Conservation (phyloP, 64 coral and sea anemone genomes). For the Cladopsammia gracilis region DNA sequence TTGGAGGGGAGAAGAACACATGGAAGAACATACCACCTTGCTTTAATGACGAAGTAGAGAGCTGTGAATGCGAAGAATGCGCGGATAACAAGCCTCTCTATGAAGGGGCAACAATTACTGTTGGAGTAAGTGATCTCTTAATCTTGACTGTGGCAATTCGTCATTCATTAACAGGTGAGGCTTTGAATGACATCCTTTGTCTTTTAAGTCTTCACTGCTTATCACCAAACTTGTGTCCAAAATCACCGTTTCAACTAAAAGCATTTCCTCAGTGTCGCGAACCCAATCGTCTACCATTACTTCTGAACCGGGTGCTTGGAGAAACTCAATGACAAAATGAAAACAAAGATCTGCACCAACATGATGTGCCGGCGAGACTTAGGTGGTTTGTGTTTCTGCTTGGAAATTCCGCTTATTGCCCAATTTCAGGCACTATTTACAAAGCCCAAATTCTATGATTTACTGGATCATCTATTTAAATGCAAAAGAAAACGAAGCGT, state of each 20-base stretch:
- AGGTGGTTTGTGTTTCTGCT: not conserved
- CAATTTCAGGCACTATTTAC: not conserved
- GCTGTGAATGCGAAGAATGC: no score
- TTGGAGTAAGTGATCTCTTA: conserved; percentile 3
- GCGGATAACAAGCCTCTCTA: no score
- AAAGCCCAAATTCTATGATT: not conserved
- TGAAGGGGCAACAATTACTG: not conserved
- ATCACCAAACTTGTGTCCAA: no score
- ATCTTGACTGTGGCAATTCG: not conserved
- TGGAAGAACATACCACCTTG: no score
- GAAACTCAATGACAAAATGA: not conserved
- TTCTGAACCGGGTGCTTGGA: no score
- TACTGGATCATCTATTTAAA: not conserved
- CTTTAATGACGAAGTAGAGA: no score
- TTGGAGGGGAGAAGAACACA: no score
- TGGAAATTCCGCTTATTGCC: not conserved
- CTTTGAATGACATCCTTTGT: not conserved
- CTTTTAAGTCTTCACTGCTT: conserved; percentile 14
- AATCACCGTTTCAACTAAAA: no score
- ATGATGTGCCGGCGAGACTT: not conserved
- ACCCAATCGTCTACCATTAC: no score
- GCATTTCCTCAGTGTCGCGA: no score
- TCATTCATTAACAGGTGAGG: not conserved
- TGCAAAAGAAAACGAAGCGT: not conserved
- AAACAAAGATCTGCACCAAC: not conserved